A percentile compares a stretch with the other conserved stretches of the same genome.
phyloP scores from a whole-genome alignment of 2,113 vertebrate species.

The Catharus fuscescens region DNA sequence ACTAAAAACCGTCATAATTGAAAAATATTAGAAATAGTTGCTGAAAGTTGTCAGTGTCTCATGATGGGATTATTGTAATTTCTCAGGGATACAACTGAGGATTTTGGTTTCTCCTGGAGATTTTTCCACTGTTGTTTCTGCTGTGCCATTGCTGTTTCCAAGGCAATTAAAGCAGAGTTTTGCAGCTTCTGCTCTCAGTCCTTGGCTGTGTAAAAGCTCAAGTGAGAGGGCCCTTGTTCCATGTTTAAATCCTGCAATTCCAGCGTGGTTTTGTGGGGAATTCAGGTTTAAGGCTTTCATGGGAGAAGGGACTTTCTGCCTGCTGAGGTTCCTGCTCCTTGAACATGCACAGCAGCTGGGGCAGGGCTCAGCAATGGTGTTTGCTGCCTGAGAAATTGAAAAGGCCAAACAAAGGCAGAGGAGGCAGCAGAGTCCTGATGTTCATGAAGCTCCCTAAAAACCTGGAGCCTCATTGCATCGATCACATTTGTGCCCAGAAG shows the following conservation, averaged over 20 bases:
- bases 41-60: not conserved
- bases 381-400: not conserved
- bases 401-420: not conserved
- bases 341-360: not conserved
- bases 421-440: not conserved
- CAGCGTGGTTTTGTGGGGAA: not conserved
- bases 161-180: not conserved
- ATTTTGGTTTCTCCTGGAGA: not conserved
- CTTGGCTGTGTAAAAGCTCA: not conserved
- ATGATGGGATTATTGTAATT: not conserved
- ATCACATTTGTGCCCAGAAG: not conserved
- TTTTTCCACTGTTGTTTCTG: not conserved
- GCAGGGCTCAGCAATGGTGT: accelerated
- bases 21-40: not conserved
- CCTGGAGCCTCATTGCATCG: accelerated
- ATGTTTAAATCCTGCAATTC: not conserved
- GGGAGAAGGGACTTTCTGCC: not conserved
- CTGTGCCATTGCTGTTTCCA: not conserved
- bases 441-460: not conserved
- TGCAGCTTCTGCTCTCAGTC: not conserved
- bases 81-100: not conserved
- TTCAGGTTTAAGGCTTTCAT: not conserved
- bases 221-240: not conserved
- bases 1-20: not conserved
- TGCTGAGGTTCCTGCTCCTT: not conserved